These are phyloP conservation scores for Echinarachnius parma DNA, from an alignment of 53 echinoderm and acorn worm genomes.

Conservation along the genomic window DNA sequence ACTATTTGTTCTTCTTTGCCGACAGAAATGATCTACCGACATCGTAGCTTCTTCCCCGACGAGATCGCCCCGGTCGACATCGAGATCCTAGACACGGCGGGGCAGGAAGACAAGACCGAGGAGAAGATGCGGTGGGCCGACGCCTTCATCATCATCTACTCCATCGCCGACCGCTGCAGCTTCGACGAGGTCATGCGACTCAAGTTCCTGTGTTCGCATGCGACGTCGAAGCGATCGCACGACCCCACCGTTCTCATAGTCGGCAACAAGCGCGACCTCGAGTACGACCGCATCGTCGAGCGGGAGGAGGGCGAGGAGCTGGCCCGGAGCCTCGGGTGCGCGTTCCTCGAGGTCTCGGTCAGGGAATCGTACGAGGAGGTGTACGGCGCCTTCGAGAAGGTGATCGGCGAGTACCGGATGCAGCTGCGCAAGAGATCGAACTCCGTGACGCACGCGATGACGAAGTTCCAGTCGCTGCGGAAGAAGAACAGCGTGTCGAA, in stretches of 20 bases:
- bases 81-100: slow-evolving; percentile 85
- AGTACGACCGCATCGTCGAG: slow-evolving; percentile 75
- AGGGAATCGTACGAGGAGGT: slow-evolving; percentile 83
- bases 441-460: slow-evolving; percentile 40
- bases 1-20: too few species aligned
- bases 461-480: slow-evolving; percentile 70
- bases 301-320: slow-evolving; percentile 66
- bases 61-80: slow-evolving; percentile 81
- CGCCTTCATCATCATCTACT: slow-evolving; percentile 93
- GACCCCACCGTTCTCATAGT: slow-evolving; percentile 83
- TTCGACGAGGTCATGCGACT: slow-evolving; percentile 89
- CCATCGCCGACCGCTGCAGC: slow-evolving; percentile 87
- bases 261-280: slow-evolving; percentile 85
- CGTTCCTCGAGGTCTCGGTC: slow-evolving; percentile 73
- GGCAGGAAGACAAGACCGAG: slow-evolving; percentile 91
- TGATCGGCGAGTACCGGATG: slow-evolving; percentile 65
- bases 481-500: slow-evolving; percentile 61
- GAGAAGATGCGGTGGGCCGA: slow-evolving; percentile 96
- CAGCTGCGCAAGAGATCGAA: slow-evolving; percentile 55
- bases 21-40: slow-evolving; percentile 82
- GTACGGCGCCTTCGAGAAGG: slow-evolving; percentile 58
- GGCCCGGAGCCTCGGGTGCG: slow-evolving; percentile 64
- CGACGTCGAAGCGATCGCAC: slow-evolving; percentile 64
- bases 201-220: slow-evolving; percentile 74
- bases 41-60: slow-evolving; percentile 56